phyloP scores from a whole-genome alignment of 2,888 invertebrate genomes.

The Drosophila atroscutellata region DNA sequence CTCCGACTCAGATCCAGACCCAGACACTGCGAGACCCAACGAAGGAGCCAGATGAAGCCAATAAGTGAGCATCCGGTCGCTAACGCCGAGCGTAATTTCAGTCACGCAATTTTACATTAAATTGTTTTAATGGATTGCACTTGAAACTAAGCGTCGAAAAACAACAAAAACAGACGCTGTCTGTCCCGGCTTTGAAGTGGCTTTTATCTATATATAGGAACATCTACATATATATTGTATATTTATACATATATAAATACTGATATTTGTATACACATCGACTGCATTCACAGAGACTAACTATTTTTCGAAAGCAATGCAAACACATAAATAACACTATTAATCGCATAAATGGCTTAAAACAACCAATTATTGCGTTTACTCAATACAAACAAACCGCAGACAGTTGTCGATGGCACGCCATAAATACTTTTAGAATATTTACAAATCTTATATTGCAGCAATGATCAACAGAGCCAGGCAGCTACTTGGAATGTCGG shows the following conservation, averaged over 20 bases:
- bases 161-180: constrained; percentile 28
- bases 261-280: background rate
- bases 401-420: constrained; percentile 14
- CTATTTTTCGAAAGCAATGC: background rate
- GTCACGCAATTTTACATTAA: constrained; percentile 47
- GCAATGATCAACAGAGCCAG: background rate
- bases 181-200: constrained; percentile 9
- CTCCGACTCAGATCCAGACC: constrained; percentile 11
- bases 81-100: constrained; percentile 35
- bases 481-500: background rate
- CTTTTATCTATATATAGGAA: background rate
- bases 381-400: constrained; percentile 20
- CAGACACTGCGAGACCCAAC: background rate
- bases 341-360: constrained; percentile 29
- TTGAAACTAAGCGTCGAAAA: constrained; percentile 35
- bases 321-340: constrained; percentile 46
- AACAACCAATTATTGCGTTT: constrained; percentile 20
- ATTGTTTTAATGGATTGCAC: constrained; percentile 60
- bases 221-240: too few species aligned
- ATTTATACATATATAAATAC: too few species aligned
- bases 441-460: constrained; percentile 8
- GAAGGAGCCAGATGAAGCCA: constrained; percentile 24
- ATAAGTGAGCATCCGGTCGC: constrained; percentile 39
- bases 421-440: constrained; percentile 16
- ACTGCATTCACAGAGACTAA: background rate